These are phyloP conservation scores for Ladona fulva DNA, from an alignment of 1,140 invertebrate species.

Conservation along the genomic window DNA sequence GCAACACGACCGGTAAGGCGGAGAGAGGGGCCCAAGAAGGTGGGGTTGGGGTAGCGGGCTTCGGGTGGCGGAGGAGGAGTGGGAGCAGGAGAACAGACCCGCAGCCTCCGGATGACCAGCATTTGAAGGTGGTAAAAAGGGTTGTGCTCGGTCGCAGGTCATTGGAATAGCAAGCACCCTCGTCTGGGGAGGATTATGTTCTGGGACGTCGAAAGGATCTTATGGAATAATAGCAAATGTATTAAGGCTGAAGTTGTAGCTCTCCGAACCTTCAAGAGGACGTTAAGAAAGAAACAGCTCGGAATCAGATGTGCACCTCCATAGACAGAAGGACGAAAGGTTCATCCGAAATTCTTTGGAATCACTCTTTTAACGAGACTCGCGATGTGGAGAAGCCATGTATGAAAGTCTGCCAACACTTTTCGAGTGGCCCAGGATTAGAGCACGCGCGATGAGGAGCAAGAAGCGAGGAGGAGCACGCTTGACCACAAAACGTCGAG, in stretches of 20 bases:
- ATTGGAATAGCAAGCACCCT: too few relatives aligned
- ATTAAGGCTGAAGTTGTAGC: too few relatives aligned
- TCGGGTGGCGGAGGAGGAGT: not conserved
- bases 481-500: not conserved
- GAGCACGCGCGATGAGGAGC: not conserved
- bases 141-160: too few relatives aligned
- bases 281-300: too few relatives aligned
- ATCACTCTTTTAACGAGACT: too few relatives aligned
- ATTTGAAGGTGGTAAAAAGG: not conserved
- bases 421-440: not conserved
- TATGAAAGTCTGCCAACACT: not conserved
- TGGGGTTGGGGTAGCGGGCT: not conserved
- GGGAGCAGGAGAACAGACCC: not conserved
- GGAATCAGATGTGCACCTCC: too few relatives aligned
- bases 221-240: too few relatives aligned
- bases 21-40: not conserved
- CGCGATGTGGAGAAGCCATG: not conserved
- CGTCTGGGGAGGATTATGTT: too few relatives aligned
- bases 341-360: too few relatives aligned
- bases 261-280: too few relatives aligned
- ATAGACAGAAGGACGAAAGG: too few relatives aligned
- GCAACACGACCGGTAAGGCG: not conserved
- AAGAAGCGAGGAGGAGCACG: not conserved
- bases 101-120: not conserved
- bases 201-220: too few relatives aligned